A percentile compares a stretch with the other conserved stretches of the same genome.
These are phyloP conservation scores for Sesamia inferens DNA, from an alignment of 2,888 invertebrate species.

Conservation along the genomic window DNA sequence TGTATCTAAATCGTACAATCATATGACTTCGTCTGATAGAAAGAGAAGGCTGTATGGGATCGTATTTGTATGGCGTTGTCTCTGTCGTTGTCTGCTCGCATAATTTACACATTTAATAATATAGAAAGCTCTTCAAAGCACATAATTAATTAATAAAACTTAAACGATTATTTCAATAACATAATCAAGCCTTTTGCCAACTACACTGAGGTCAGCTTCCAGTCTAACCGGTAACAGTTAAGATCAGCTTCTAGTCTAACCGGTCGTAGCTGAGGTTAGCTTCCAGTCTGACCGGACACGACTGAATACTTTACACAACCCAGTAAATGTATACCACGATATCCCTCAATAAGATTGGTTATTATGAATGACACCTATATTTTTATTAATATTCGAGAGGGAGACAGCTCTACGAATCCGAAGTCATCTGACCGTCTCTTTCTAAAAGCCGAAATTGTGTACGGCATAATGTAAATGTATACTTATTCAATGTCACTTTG, in stretches of 20 bases:
- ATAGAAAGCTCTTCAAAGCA: constrained; percentile 41
- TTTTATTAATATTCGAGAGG: not conserved
- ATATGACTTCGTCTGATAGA: constrained; percentile 22
- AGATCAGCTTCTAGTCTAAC: too few relatives aligned
- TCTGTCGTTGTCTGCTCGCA: constrained; percentile 2
- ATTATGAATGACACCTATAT: not conserved
- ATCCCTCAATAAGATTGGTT: not conserved
- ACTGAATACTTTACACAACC: not conserved
- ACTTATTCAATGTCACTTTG: constrained; percentile 33
- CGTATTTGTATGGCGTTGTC: constrained; percentile 5
- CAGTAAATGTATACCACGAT: too few relatives aligned
- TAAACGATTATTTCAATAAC: not conserved
- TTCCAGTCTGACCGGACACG: not conserved
- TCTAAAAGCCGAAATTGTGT: constrained; percentile 10
- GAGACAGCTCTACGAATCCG: constrained; percentile 9
- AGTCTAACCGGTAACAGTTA: not conserved
- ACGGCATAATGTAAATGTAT: constrained; percentile 21
- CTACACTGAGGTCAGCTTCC: not conserved
- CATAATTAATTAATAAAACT: constrained; percentile 7
- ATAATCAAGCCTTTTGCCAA: constrained; percentile 1
- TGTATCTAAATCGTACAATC: constrained; percentile 29
- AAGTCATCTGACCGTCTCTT: constrained; percentile 6
- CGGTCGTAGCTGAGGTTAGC: too few relatives aligned
- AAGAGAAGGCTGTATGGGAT: constrained; percentile 3
- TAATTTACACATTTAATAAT: constrained; percentile 15